A percentile compares a stretch with the other conserved stretches of the same genome.
Evolutionary conservation across 2,113 vertebrate species (phyloP).

Genomic region (Zosterops japonicus): DNA sequence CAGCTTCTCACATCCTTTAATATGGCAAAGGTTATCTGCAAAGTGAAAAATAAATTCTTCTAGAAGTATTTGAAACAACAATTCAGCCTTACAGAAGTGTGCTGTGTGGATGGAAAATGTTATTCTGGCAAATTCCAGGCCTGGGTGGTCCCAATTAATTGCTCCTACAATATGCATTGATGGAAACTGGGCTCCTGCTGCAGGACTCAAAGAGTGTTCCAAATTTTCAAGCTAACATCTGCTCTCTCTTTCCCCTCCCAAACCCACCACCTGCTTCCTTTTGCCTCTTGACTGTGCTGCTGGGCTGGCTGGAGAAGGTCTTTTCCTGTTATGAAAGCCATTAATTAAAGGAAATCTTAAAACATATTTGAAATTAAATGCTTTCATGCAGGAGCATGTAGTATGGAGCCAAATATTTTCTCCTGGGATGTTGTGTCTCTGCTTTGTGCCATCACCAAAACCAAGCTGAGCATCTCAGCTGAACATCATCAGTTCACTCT

Average conservation of each 20-base stretch:
- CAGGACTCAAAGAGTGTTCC: rapidly evolving
- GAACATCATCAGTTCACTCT: background rate
- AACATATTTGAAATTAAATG: background rate
- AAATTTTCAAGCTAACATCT: slow-evolving; percentile 61
- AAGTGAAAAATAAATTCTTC: background rate
- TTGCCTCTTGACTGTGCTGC: slow-evolving; percentile 33
- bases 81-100: background rate
- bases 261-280: slow-evolving; percentile 55
- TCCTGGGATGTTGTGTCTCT: background rate
- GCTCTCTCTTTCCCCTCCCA: slow-evolving; percentile 16
- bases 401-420: background rate
- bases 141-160: slow-evolving; percentile 51
- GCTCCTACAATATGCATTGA: slow-evolving; percentile 59
- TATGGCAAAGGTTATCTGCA: background rate
- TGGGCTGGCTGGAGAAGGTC: slow-evolving; percentile 33
- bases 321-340: slow-evolving; percentile 46
- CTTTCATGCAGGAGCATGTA: background rate
- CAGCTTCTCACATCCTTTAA: background rate
- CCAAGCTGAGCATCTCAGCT: background rate
- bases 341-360: slow-evolving; percentile 46
- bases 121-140: slow-evolving; percentile 26
- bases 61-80: background rate
- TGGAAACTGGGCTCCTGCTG: slow-evolving; percentile 56
- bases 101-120: background rate
- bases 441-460: background rate